A percentile compares a stretch with the other conserved stretches of the same genome.
These are phyloP conservation scores for Phenacoccus solenopsis DNA, from an alignment of 1,140 invertebrate species.

Conservation along the genomic window DNA sequence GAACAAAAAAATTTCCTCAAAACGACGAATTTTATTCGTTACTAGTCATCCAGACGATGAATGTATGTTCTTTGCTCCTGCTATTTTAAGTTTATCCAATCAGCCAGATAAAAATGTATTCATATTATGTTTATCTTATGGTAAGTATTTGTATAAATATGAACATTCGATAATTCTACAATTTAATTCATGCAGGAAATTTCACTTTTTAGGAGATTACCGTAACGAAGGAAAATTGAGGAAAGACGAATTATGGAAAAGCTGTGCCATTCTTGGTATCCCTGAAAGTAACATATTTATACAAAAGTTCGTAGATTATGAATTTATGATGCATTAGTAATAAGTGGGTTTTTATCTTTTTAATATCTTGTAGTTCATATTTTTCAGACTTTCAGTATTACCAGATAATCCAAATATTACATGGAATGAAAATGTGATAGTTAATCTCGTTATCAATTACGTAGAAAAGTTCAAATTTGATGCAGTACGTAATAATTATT, in stretches of 20 bases:
- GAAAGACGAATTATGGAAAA: conserved; percentile 62
- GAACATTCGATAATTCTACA: too few species aligned
- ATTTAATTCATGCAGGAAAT: neutral
- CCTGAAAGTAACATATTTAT: conserved; percentile 58
- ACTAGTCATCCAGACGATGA: conserved; percentile 95
- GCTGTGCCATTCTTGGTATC: conserved; percentile 66
- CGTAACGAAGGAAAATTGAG: conserved; percentile 50
- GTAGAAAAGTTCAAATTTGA: conserved; percentile 63
- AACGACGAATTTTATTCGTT: conserved; percentile 54
- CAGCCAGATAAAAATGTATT: conserved; percentile 51
- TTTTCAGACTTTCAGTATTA: conserved; percentile 47
- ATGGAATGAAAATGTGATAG: conserved; percentile 62
- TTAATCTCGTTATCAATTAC: conserved; percentile 54
- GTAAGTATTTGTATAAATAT: conserved; percentile 42
- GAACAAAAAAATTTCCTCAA: neutral
- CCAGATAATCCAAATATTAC: conserved; percentile 56
- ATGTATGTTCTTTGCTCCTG: conserved; percentile 95
- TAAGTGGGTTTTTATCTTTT: too few species aligned
- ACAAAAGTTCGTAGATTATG: conserved; percentile 21
- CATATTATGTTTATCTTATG: conserved; percentile 74
- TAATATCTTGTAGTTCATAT: neutral
- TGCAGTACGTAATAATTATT: conserved; percentile 35
- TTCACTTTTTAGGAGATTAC: conserved; percentile 49
- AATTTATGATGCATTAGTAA: too few species aligned
- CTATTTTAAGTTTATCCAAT: conserved; percentile 56